Conservation (phyloP, 1,140 invertebrate genomes). For the Scylla paramamosain region DNA sequence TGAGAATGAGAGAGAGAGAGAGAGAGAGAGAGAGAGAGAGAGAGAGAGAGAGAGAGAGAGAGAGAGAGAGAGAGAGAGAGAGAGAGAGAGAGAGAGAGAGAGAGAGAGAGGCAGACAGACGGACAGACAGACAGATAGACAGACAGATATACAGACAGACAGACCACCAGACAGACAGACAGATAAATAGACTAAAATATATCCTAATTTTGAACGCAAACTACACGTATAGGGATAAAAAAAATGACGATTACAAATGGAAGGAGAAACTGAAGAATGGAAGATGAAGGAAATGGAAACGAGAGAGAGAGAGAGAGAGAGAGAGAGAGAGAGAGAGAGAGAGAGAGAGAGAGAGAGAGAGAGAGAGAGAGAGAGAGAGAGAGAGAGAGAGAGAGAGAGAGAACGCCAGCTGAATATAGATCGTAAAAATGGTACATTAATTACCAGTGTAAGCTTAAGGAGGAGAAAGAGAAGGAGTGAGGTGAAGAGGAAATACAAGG, state of each 20-base stretch:
- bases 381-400: slow-evolving; percentile 37
- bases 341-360: slow-evolving; percentile 30
- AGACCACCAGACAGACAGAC: not conserved
- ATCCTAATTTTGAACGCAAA: too few species aligned
- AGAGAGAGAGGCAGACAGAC: not conserved
- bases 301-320: slow-evolving; percentile 16
- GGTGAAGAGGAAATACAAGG: too few species aligned
- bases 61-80: too few species aligned
- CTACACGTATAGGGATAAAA: not conserved
- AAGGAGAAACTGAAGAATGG: not conserved
- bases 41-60: not conserved
- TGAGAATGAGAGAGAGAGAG: not conserved
- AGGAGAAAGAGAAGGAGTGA: too few species aligned
- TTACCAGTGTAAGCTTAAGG: too few species aligned
- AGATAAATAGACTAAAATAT: not conserved
- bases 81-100: too few species aligned
- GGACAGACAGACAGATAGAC: not conserved
- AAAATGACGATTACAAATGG: not conserved
- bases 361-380: slow-evolving; percentile 34
- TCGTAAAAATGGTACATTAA: not conserved
- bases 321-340: slow-evolving; percentile 27
- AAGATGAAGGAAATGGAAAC: not conserved
- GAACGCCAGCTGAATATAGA: not conserved
- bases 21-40: slow-evolving; percentile 41
- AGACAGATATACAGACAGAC: not conserved